phyloP scores from a whole-genome alignment of 2,113 vertebrate species.

The Otus sunia region DNA sequence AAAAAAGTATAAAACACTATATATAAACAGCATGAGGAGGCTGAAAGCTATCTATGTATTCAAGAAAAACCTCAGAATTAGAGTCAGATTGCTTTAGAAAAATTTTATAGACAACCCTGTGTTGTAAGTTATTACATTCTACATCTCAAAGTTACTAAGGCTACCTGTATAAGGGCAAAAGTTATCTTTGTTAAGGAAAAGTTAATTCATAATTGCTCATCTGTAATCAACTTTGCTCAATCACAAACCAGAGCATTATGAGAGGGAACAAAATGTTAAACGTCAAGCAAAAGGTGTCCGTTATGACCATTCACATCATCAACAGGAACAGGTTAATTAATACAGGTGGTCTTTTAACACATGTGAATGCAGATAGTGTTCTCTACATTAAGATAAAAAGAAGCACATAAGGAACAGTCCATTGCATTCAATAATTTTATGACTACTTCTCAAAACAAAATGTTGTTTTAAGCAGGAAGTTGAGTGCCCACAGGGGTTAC shows the following conservation, averaged over 20 bases:
- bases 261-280: background rate
- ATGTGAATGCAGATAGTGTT: background rate
- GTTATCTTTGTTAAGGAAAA: background rate
- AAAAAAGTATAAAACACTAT: background rate
- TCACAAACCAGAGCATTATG: background rate
- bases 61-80: background rate
- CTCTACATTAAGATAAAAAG: background rate
- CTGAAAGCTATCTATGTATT: background rate
- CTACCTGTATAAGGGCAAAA: background rate
- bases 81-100: background rate
- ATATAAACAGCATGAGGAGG: background rate
- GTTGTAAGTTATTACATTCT: background rate
- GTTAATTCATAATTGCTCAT: background rate
- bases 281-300: background rate
- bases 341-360: background rate
- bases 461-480: background rate
- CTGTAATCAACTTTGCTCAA: background rate
- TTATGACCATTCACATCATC: background rate
- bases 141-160: background rate
- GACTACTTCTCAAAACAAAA: background rate
- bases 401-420: background rate
- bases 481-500: background rate
- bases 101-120: background rate
- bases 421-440: background rate
- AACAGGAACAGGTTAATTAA: background rate